phyloP scores from a whole-genome alignment of 64 coral and sea anemone species.

The Orbicella faveolata region DNA sequence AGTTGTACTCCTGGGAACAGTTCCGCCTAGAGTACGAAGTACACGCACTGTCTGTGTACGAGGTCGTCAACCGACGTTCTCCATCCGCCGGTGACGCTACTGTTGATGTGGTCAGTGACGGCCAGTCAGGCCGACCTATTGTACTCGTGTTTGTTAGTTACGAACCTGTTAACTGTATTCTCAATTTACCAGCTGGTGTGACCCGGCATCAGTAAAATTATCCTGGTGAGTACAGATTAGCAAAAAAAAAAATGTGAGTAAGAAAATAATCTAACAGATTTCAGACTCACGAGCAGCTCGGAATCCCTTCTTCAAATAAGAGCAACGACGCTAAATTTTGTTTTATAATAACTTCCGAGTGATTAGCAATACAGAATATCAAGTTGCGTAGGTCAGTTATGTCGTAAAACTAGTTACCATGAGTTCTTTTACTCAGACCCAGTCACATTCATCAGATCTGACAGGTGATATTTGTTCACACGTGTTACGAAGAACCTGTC shows the following conservation, averaged over 20 bases:
- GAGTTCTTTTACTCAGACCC: too few species aligned
- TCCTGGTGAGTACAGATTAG: conserved; percentile 5
- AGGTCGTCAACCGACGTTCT: background rate
- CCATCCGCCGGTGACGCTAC: background rate
- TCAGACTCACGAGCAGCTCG: too few species aligned
- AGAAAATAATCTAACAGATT: too few species aligned
- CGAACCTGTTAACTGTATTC: conserved; percentile 1
- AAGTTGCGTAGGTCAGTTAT: too few species aligned
- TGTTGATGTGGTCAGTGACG: background rate
- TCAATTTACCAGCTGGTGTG: background rate
- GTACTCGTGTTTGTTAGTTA: conserved; percentile 14
- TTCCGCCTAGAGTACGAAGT: conserved; percentile 19
- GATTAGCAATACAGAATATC: too few species aligned
- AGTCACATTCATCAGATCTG: too few species aligned
- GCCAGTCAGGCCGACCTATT: conserved; percentile 1
- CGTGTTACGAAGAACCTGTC: too few species aligned
- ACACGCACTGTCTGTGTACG: conserved; percentile 21
- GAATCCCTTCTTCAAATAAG: too few species aligned
- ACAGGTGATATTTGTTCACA: too few species aligned
- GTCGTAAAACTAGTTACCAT: too few species aligned
- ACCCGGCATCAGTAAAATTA: conserved; percentile 4
- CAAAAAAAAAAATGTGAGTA: background rate
- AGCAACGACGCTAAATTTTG: too few species aligned
- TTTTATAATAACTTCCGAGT: too few species aligned
- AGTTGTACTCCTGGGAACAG: background rate